These are phyloP conservation scores for Bellardia pandia DNA, from an alignment of 2,888 invertebrate species.

Conservation along the genomic window DNA sequence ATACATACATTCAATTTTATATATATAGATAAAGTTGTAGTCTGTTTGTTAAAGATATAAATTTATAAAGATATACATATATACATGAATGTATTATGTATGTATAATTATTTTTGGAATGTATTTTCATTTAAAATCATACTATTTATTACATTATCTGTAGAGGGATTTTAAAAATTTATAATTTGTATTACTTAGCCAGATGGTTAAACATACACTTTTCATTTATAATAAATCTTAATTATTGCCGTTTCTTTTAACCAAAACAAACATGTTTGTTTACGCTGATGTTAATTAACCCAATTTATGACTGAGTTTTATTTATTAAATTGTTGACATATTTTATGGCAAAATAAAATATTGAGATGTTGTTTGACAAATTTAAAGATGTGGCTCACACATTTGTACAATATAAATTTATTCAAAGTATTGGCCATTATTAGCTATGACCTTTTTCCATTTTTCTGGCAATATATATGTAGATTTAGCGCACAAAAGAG, in stretches of 20 bases:
- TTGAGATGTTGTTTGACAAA: conserved; percentile 39
- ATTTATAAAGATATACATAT: neutral
- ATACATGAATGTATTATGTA: too few species aligned
- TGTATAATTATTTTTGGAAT: too few species aligned
- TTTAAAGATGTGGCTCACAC: neutral
- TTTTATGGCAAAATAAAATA: conserved; percentile 13
- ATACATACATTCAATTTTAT: too few species aligned
- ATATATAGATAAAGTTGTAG: neutral
- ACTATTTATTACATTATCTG: too few species aligned
- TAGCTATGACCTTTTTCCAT: too few species aligned
- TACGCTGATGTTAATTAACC: conserved; percentile 1
- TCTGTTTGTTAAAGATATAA: neutral
- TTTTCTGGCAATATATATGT: too few species aligned
- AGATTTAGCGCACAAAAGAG: too few species aligned
- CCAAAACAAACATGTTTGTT: neutral
- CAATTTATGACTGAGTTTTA: conserved; percentile 35
- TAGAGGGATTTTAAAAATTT: conserved; percentile 30
- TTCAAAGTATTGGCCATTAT: too few species aligned
- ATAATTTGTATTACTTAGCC: conserved; percentile 24
- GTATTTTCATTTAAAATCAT: too few species aligned
- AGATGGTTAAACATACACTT: conserved; percentile 53
- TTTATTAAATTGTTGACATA: conserved; percentile 39
- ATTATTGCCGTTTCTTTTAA: conserved; percentile 21
- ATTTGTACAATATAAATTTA: too few species aligned
- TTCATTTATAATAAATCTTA: conserved; percentile 41